Base-by-base conservation (phyloP, 1,140 invertebrate genomes). In the Sarcophaga bullata region DNA sequence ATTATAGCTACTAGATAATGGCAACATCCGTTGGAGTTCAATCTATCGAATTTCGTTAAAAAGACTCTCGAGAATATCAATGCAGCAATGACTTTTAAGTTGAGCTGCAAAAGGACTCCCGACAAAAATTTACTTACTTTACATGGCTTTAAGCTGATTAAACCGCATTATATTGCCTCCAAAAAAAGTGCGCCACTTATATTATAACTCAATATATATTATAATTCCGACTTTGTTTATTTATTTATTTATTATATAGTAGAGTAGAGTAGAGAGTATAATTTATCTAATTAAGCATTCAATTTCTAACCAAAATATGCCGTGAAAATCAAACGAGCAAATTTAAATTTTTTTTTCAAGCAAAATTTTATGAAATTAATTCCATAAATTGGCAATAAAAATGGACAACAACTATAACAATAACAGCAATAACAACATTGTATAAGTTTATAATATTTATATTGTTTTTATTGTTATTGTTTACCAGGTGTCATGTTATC, bases 291-390 rank as follows among this genome's bases (percentile, higher is more conserved):
- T 68, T 68, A 68, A 68, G 62, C 62, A 68, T 68, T 68, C 62
- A 68, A 68, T 68, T 68, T 68, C 19, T 19, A 68, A 68, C 62
- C 62, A 68, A 68, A 19, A 25, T 15, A n/a, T n/a, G n/a, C 54
- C n/a, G 54, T 58, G 15, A 58, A 58, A 58, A 58, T 13, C 54
- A 13, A 15, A 6, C 10, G n/a, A n/a, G n/a, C 15, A 58, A 15
- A n/a, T 15, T n/a, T 58, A 58, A 1, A 15, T 15, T 58, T 58
- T 58, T n/a, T 58, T 19, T 8, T n/a, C n/a, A n/a, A n/a, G n/a
- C n/a, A n/a, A n/a, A n/a, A n/a, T n/a, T 19, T 68, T 68, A 68
- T 19, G n/a, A 68, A 68, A 68, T 68, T 68, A 68, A 68, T 68
- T 68, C 62, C 62, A 25, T 68, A 68, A 68, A 68, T 19, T 37